Evolutionary conservation across 2,113 vertebrate genomes (phyloP).

Genomic region (Datnioides undecimradiatus): DNA sequence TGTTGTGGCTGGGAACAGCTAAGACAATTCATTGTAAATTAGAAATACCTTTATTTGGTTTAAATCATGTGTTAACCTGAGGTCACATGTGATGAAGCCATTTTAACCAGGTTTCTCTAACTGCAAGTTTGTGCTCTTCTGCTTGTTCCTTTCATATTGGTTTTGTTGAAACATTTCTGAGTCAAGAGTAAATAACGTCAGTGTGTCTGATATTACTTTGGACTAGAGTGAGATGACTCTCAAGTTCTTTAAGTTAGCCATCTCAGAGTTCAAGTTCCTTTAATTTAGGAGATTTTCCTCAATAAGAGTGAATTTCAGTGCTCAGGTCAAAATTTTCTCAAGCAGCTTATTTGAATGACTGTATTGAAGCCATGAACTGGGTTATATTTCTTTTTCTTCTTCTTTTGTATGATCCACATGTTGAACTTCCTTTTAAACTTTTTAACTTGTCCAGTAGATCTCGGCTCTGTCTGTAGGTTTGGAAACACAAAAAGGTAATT

Average conservation of each 20-base stretch:
- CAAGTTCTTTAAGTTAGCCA: not conserved
- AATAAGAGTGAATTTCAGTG: not conserved
- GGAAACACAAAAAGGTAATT: no score
- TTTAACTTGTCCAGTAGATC: not conserved
- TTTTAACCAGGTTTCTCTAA: not conserved
- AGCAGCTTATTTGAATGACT: not conserved
- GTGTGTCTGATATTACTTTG: not conserved
- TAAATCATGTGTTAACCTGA: no score
- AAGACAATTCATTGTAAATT: not conserved
- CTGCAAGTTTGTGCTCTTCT: not conserved
- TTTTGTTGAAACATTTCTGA: not conserved
- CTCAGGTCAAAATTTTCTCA: no score
- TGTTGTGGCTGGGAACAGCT: not conserved
- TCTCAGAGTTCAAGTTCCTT: not conserved
- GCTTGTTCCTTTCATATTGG: not conserved
- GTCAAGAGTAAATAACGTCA: not conserved
- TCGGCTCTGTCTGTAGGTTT: not conserved
- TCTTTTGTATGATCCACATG: not conserved
- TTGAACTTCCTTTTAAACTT: not conserved
- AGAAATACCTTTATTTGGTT: no score
- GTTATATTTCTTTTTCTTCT: not conserved
- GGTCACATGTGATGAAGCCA: not conserved
- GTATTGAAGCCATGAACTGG: no score
- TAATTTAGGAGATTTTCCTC: not conserved
- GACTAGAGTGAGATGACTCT: not conserved